Evolutionary conservation across 2,113 vertebrate genomes (phyloP).

Genomic region (Zosterops japonicus): DNA sequence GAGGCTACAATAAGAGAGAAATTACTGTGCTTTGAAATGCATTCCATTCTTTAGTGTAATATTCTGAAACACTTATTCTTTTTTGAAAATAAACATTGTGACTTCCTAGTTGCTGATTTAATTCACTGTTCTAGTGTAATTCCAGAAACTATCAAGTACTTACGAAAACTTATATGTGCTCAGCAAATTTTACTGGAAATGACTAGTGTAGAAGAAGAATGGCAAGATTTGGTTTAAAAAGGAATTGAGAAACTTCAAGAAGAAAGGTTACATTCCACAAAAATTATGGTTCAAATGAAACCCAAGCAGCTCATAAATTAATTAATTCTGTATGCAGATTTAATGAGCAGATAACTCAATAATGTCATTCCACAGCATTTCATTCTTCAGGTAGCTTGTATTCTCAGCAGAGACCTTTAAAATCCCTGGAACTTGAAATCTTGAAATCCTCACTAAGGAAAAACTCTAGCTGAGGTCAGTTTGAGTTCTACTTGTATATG

Average conservation of each 20-base stretch:
- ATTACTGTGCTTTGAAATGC: not conserved
- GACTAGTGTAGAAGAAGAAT: not conserved
- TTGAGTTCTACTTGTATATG: not conserved
- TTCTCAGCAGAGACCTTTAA: not conserved
- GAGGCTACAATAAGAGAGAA: not conserved
- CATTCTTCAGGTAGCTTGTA: conserved; percentile 11
- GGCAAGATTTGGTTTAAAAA: not conserved
- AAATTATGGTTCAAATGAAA: conserved; percentile 10
- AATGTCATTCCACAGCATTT: not conserved
- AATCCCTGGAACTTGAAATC: not conserved
- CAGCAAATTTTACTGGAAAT: conserved; percentile 33
- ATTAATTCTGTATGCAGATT: not conserved
- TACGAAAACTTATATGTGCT: not conserved
- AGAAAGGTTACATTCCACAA: conserved; percentile 7
- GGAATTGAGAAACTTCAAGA: not conserved
- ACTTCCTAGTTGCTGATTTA: conserved; percentile 10
- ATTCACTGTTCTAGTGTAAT: not conserved
- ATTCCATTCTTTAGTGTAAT: conserved; percentile 30
- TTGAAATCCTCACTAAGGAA: not conserved
- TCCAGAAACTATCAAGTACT: not conserved
- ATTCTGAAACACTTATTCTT: not conserved
- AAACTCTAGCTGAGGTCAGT: not conserved
- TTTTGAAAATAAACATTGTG: not conserved
- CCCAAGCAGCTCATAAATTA: not conserved
- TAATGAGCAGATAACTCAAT: not conserved